Conservation (phyloP, 2,888 invertebrate genomes). For the Agrotis ipsilon region DNA sequence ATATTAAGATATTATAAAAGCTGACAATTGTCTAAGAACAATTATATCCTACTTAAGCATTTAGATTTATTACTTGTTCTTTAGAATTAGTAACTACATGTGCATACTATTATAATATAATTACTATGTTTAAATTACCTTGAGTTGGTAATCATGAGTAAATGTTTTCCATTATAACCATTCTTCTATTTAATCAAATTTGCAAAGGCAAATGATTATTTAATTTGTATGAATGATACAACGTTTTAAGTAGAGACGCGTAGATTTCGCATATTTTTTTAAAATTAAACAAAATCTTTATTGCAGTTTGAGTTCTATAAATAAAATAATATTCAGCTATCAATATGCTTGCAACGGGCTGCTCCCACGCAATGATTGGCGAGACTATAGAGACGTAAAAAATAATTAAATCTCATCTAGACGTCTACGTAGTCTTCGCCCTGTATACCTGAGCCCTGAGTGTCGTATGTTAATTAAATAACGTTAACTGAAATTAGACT, state of each 20-base stretch:
- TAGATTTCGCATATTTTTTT: constrained; percentile 3
- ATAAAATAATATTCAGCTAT: neutral
- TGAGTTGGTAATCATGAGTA: constrained; percentile 22
- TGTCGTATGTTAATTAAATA: constrained; percentile 30
- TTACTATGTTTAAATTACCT: constrained; percentile 34
- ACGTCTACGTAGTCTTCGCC: constrained; percentile 12
- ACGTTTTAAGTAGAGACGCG: constrained; percentile 22
- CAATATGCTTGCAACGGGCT: neutral
- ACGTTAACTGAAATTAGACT: constrained; percentile 17
- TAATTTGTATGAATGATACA: constrained; percentile 17
- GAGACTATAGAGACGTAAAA: constrained; percentile 10
- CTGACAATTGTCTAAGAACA: constrained; percentile 41
- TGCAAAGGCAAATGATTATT: constrained; percentile 28
- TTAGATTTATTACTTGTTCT: constrained; percentile 24
- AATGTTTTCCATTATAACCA: constrained; percentile 10
- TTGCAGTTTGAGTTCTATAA: neutral
- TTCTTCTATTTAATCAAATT: constrained; percentile 6
- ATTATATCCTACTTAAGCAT: constrained; percentile 55
- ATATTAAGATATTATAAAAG: constrained; percentile 14
- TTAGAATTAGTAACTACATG: constrained; percentile 15
- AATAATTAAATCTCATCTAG: constrained; percentile 38
- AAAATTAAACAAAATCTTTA: neutral
- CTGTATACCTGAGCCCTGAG: constrained; percentile 29
- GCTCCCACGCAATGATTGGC: constrained; percentile 14
- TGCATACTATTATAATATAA: constrained; percentile 24